These are phyloP conservation scores for Microplitis deprimator DNA, from an alignment of 2,888 invertebrate genomes.

Conservation along the genomic window DNA sequence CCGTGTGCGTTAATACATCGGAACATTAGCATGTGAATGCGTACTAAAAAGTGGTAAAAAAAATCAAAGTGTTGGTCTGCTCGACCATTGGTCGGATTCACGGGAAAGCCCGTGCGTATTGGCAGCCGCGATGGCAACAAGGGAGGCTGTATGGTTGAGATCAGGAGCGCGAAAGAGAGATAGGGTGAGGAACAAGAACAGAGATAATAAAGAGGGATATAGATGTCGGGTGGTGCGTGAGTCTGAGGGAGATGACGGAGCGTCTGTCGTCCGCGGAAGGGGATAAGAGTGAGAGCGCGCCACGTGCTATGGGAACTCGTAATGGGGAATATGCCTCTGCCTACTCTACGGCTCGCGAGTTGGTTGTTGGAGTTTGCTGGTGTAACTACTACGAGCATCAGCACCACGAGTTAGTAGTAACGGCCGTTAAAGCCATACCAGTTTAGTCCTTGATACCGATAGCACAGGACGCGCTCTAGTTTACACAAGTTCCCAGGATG, in stretches of 20 bases:
- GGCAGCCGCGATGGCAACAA: conserved; percentile 40
- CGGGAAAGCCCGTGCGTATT: conserved; percentile 48
- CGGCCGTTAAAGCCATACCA: no score
- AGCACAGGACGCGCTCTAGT: no score
- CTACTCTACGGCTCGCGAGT: conserved; percentile 47
- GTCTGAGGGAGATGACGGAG: conserved; percentile 35
- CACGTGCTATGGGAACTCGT: conserved; percentile 68
- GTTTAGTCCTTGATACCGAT: no score
- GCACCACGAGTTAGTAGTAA: conserved; percentile 32
- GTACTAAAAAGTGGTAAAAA: conserved; percentile 54
- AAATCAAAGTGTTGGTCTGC: conserved; percentile 50
- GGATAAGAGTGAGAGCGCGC: conserved; percentile 56
- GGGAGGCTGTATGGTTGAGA: conserved; percentile 48
- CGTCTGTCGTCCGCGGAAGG: conserved; percentile 25
- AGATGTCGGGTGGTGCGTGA: conserved; percentile 42
- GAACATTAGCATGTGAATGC: background rate
- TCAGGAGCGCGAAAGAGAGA: conserved; percentile 43
- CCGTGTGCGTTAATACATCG: background rate
- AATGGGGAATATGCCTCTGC: conserved; percentile 62
- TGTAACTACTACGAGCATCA: background rate
- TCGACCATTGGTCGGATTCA: conserved; percentile 50
- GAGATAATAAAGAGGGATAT: conserved; percentile 41
- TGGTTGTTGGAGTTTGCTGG: background rate
- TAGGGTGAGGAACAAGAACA: conserved; percentile 43
- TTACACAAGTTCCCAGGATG: no score